phyloP scores from a whole-genome alignment of 2,113 vertebrate genomes.

The Hypomesus transpacificus region DNA sequence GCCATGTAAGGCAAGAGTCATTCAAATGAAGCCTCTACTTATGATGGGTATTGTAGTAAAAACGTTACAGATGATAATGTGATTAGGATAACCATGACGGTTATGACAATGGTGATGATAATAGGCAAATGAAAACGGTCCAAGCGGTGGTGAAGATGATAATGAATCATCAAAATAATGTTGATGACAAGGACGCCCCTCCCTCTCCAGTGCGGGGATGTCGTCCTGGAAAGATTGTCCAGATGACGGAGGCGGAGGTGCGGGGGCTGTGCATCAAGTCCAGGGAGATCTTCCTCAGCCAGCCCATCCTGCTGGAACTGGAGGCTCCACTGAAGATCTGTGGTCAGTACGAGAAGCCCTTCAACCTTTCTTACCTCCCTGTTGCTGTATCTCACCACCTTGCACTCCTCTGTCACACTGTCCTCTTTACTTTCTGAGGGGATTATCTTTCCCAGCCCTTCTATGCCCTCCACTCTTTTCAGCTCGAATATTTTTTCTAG shows the following conservation, averaged over 20 bases:
- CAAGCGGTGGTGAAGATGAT: slow-evolving; percentile 5
- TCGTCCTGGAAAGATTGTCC: slow-evolving; percentile 68
- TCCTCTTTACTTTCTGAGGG: background rate
- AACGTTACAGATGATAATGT: background rate
- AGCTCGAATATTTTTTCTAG: no score
- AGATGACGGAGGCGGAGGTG: slow-evolving; percentile 63
- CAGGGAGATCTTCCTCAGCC: slow-evolving; percentile 71
- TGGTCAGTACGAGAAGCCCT: slow-evolving; percentile 48
- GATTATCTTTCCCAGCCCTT: no score
- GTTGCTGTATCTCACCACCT: background rate
- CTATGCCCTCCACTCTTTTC: no score
- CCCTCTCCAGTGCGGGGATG: slow-evolving; percentile 62
- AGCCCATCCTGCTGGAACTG: slow-evolving; percentile 68
- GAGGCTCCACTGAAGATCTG: slow-evolving; percentile 68
- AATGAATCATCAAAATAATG: background rate
- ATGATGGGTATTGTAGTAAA: background rate
- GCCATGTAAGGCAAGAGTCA: no score
- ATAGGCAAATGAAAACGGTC: background rate
- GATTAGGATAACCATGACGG: background rate
- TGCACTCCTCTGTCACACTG: slow-evolving; percentile 3
- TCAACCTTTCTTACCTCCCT: background rate
- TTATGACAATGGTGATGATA: slow-evolving; percentile 7
- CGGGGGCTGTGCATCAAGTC: slow-evolving; percentile 70
- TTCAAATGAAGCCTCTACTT: no score
- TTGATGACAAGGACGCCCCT: slow-evolving; percentile 1